These are phyloP conservation scores for Alviniconcha marisindica DNA, from an alignment of 1,140 invertebrate species.

Conservation along the genomic window DNA sequence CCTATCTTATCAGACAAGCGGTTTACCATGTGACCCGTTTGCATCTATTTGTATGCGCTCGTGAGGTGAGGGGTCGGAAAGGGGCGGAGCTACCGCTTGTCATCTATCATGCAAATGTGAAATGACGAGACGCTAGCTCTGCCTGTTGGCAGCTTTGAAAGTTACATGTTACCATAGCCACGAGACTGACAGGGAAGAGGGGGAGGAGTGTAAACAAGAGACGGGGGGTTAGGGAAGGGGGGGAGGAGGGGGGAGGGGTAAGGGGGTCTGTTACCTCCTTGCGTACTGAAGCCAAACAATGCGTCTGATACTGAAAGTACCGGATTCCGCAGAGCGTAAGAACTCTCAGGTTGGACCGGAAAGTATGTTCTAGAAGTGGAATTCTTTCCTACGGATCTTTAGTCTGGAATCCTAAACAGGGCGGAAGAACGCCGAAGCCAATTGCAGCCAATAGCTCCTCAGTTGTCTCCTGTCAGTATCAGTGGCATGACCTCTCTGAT, in stretches of 20 bases:
- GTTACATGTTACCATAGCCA: not conserved
- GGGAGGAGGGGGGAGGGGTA: not conserved
- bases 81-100: constrained; percentile 26
- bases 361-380: constrained; percentile 10
- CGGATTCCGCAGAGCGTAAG: not conserved
- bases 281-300: constrained; percentile 4
- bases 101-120: constrained; percentile 29
- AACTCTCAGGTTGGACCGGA: not conserved
- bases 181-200: constrained; percentile 19
- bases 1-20: constrained; percentile 34
- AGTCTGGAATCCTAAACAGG: constrained; percentile 22
- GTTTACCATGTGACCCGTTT: constrained; percentile 29
- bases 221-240: not conserved
- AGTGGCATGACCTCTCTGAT: too few relatives aligned
- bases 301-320: not conserved
- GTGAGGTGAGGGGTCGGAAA: constrained; percentile 11
- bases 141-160: not conserved
- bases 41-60: constrained; percentile 16
- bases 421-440: not conserved
- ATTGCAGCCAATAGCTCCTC: not conserved
- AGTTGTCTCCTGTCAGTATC: not conserved
- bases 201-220: not conserved
- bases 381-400: constrained; percentile 37
- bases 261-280: not conserved
- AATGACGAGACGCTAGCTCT: not conserved